Percentiles rank a stretch among this genome's conserved stretches.
Evolutionary conservation across 2,888 invertebrate species (phyloP).

Genomic region (Gnatocerus cornutus): DNA sequence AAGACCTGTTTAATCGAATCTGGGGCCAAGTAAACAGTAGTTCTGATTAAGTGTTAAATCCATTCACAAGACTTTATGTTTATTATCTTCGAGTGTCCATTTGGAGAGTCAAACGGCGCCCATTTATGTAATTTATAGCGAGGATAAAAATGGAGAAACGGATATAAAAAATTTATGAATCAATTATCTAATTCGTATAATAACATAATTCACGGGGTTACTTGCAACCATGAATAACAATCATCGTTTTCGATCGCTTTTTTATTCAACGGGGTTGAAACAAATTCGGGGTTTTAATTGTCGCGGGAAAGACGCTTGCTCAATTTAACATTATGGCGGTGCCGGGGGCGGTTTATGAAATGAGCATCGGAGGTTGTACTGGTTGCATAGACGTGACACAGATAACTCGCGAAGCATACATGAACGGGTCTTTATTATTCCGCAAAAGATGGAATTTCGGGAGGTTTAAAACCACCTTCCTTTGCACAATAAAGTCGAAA

Average conservation of each 20-base stretch:
- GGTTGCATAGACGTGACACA: constrained; percentile 35
- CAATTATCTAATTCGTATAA: constrained; percentile 38
- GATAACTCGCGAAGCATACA: not conserved
- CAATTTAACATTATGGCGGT: constrained; percentile 25
- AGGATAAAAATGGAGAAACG: constrained; percentile 13
- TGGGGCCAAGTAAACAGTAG: constrained; percentile 15
- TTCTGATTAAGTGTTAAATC: constrained; percentile 25
- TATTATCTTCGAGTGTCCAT: constrained; percentile 22
- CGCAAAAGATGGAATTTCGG: not conserved
- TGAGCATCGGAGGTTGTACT: constrained; percentile 21
- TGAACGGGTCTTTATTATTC: not conserved
- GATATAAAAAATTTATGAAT: constrained; percentile 36
- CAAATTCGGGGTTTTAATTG: constrained; percentile 26
- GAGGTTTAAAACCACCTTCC: not conserved
- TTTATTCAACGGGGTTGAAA: constrained; percentile 8
- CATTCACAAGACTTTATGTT: constrained; percentile 17
- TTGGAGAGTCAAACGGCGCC: constrained; percentile 2
- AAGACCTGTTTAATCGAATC: constrained; percentile 5
- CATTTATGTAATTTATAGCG: constrained; percentile 26
- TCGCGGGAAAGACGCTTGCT: constrained; percentile 20
- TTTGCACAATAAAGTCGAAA: not conserved
- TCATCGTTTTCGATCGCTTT: constrained; percentile 13
- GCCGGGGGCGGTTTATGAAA: constrained; percentile 17
- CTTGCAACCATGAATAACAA: constrained; percentile 12
- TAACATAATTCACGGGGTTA: constrained; percentile 35